Evolutionary conservation across 92 coral and sea anemone genomes (phyloP).

Genomic region (Porites divaricata): DNA sequence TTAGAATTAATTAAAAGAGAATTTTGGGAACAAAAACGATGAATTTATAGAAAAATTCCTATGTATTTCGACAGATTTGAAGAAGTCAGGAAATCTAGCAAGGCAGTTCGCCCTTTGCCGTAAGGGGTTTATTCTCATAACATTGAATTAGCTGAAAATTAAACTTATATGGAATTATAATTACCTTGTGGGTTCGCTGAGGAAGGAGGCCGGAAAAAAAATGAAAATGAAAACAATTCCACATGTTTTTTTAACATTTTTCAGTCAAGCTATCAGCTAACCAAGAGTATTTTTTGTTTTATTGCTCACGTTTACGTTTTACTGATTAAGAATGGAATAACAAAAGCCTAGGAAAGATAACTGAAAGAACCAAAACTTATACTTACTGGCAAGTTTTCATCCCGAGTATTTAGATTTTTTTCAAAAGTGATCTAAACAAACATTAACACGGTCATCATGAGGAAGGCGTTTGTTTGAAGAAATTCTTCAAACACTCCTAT

Average conservation of each 20-base stretch:
- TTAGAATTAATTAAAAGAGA: too few relatives aligned
- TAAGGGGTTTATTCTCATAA: background rate
- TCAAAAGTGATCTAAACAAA: background rate
- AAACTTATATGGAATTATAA: too few relatives aligned
- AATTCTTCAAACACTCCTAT: background rate
- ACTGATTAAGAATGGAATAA: background rate
- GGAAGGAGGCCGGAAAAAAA: background rate
- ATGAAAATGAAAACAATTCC: background rate
- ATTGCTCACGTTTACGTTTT: background rate
- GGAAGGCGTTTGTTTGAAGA: background rate
- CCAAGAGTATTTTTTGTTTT: background rate
- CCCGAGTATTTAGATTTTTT: background rate
- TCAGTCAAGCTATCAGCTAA: background rate
- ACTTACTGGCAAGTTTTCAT: background rate
- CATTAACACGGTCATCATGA: background rate
- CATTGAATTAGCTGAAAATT: background rate
- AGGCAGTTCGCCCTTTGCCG: background rate
- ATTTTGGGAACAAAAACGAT: too few relatives aligned
- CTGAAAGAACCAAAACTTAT: too few relatives aligned
- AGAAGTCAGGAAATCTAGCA: background rate
- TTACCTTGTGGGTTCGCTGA: background rate
- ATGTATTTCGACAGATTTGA: background rate
- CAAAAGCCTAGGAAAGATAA: too few relatives aligned
- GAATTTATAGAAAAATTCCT: too few relatives aligned
- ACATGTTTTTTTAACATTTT: background rate